Evolutionary conservation across 2,888 invertebrate genomes (phyloP).

Genomic region (Clostera curtula): DNA sequence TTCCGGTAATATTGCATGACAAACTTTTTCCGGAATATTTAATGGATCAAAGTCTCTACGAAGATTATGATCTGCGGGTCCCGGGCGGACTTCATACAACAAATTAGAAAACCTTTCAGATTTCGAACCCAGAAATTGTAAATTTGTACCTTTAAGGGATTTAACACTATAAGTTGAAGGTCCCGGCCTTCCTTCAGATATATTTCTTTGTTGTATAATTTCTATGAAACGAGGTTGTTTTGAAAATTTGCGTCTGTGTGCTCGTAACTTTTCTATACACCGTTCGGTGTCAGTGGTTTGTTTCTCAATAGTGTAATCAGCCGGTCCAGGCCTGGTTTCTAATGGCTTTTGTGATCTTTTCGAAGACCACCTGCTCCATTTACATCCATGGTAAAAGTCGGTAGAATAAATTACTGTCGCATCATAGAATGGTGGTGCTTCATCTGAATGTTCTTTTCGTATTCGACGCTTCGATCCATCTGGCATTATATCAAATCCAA

Average conservation of each 20-base stretch:
- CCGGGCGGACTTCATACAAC: constrained; percentile 30
- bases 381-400: constrained; percentile 53
- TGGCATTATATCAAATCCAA: constrained; percentile 25
- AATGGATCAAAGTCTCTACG: constrained; percentile 45
- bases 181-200: constrained; percentile 42
- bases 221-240: constrained; percentile 54
- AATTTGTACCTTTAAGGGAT: constrained; percentile 29
- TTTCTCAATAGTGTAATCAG: constrained; percentile 36
- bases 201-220: constrained; percentile 40
- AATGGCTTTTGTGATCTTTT: constrained; percentile 20
- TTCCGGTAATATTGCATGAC: constrained; percentile 36
- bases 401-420: constrained; percentile 36
- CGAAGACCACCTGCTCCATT: constrained; percentile 54
- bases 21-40: constrained; percentile 21
- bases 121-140: constrained; percentile 38
- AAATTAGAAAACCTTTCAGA: constrained; percentile 31
- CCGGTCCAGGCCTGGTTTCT: constrained; percentile 44
- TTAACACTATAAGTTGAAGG: constrained; percentile 44
- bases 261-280: constrained; percentile 45
- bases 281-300: constrained; percentile 24
- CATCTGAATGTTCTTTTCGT: constrained; percentile 13
- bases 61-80: constrained; percentile 44
- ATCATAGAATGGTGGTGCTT: constrained; percentile 47
- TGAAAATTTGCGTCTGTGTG: constrained; percentile 37
- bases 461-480: constrained; percentile 28